phyloP scores from a whole-genome alignment of 1,140 invertebrate species.

The Drosophila takahashii region DNA sequence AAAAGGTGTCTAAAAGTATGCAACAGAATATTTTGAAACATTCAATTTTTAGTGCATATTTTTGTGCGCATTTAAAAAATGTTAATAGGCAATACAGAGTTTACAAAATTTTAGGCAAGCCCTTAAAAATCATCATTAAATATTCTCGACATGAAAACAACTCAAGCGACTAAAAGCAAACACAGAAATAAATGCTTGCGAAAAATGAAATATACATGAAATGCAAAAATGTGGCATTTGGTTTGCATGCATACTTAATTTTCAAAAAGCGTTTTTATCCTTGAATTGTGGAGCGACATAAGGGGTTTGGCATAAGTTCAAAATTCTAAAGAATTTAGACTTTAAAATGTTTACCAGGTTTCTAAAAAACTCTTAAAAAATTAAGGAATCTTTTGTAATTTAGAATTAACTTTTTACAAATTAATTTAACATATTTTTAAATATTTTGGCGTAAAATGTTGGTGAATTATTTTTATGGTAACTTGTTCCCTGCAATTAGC shows the following conservation, averaged over 20 bases:
- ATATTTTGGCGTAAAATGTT: too few relatives aligned
- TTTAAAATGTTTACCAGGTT: too few relatives aligned
- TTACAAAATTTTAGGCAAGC: too few relatives aligned
- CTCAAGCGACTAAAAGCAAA: background rate
- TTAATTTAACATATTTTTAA: too few relatives aligned
- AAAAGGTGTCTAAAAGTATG: too few relatives aligned
- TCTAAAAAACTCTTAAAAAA: too few relatives aligned
- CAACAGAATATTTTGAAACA: too few relatives aligned
- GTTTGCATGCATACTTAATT: conserved; percentile 25
- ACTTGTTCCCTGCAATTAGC: conserved; percentile 12
- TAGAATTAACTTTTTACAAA: too few relatives aligned
- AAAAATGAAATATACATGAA: conserved; percentile 16
- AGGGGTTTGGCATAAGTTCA: background rate
- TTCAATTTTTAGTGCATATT: background rate
- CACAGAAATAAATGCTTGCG: background rate
- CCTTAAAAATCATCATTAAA: background rate
- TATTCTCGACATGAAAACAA: background rate
- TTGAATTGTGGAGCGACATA: background rate
- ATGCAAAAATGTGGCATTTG: conserved; percentile 27
- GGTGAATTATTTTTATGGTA: too few relatives aligned
- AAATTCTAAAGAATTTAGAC: background rate
- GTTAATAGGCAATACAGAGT: background rate
- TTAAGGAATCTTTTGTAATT: too few relatives aligned
- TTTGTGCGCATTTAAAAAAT: background rate
- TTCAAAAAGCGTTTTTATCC: background rate